A percentile compares a stretch with the other conserved stretches of the same genome.
These are phyloP conservation scores for Drosophila leontia DNA, from an alignment of 1,140 invertebrate genomes.

Conservation along the genomic window DNA sequence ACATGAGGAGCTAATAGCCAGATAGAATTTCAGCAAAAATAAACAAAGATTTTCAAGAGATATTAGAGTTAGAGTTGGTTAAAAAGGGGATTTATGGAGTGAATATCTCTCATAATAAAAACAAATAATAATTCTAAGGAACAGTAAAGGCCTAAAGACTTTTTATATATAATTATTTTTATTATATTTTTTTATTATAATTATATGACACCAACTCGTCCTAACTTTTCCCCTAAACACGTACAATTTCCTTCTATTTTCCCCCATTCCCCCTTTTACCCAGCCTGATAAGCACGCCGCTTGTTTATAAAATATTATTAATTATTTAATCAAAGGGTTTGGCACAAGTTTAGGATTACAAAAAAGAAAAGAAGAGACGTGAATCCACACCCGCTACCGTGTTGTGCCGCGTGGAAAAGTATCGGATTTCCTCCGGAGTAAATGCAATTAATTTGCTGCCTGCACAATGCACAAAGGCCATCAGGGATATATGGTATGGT, in stretches of 20 bases:
- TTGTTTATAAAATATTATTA: conserved; percentile 81
- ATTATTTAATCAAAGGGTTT: conserved; percentile 57
- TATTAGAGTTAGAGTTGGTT: too few relatives aligned
- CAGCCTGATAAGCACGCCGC: conserved; percentile 38
- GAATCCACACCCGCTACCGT: conserved; percentile 29
- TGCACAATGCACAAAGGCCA: conserved; percentile 57
- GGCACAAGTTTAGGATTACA: conserved; percentile 55
- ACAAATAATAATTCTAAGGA: too few relatives aligned
- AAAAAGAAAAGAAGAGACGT: neutral
- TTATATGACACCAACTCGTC: too few relatives aligned
- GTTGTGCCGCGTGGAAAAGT: conserved; percentile 28
- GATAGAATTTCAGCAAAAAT: neutral
- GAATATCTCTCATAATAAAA: neutral
- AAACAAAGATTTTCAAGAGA: neutral
- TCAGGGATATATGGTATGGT: neutral
- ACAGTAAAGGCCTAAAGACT: too few relatives aligned
- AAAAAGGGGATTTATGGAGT: neutral
- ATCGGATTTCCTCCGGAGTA: conserved; percentile 45
- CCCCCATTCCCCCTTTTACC: neutral
- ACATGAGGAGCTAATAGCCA: conserved; percentile 10
- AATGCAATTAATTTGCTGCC: conserved; percentile 73
- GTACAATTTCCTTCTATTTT: neutral
- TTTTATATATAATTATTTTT: too few relatives aligned
- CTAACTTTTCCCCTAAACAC: neutral
- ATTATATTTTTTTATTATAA: neutral